Evolutionary conservation across 1,140 invertebrate species (phyloP), one percentile per base, ranked within the genome.

Genomic region (Papilio polytes): DNA sequence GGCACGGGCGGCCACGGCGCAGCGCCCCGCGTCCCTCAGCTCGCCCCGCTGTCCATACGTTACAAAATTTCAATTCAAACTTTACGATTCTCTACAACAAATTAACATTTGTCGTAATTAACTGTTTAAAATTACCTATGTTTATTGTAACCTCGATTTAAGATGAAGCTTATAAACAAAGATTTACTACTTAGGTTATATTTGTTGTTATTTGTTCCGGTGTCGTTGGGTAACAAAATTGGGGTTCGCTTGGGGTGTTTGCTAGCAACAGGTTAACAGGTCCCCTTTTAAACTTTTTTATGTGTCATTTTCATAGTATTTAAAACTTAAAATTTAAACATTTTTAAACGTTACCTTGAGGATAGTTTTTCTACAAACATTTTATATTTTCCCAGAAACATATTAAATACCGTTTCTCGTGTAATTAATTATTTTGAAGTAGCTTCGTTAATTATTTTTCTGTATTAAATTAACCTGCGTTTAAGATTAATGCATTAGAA

Each of bases 1-100:
- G 93, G 93, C 88, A 94, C 93, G 83, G 89, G 83, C 85, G 86
- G 83, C 80, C 85, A 87, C 90, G 85, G 83, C 84, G 81, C 78
- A 80, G 63, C 83, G 82, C 85, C 84, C 84, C 85, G 77, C 86
- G 70, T 86, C 85, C 84, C 85, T 74, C 86, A 70, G 86, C 85
- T 82, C 86, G 77, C 87, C 81, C 84, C 80, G 72, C 77, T 83
- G 15, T 9, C 77, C 73, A 70, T 85, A 83, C 85, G 84, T 87
- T 89, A 91, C 82, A 88, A 88, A 88, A 88, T 90, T 31, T 72
- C 22, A 31, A 31, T 74, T 90, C 88, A 85, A 90, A 89, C 87
- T 88, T 85, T 87, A 84, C 85, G 81, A 79, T 74, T 85, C 77
- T 81, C 78, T 74, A 80, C 81, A 80, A 81, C 56, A 80, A 82